Conservation (phyloP, 37 sponge, comb jelly and placozoan species). For the Chondrosia reniformis region DNA sequence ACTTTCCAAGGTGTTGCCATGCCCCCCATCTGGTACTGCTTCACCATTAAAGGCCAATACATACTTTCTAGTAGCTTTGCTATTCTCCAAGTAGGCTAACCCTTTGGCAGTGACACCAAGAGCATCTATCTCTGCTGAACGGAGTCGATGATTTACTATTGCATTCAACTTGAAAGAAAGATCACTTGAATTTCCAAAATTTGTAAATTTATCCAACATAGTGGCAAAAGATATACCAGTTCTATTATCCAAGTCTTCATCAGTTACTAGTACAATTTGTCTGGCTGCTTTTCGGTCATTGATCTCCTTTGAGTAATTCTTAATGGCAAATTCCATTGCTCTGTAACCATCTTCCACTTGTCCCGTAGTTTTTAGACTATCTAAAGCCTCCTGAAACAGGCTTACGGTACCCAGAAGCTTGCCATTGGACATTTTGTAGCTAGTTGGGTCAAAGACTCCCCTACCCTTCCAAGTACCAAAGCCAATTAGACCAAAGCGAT, state of each 20-base stretch:
- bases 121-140: background rate
- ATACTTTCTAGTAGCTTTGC: background rate
- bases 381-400: background rate
- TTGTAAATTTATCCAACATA: background rate
- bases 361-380: slow-evolving; percentile 32
- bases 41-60: slow-evolving; percentile 4
- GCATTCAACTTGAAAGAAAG: background rate
- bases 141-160: background rate
- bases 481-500: slow-evolving; percentile 66
- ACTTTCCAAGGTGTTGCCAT: slow-evolving; percentile 49
- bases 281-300: slow-evolving; percentile 23
- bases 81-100: background rate
- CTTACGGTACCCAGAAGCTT: background rate
- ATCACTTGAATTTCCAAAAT: background rate
- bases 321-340: slow-evolving; percentile 50
- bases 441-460: background rate
- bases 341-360: slow-evolving; percentile 67
- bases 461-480: slow-evolving; percentile 49
- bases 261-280: slow-evolving; percentile 68
- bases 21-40: slow-evolving; percentile 39
- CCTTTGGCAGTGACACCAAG: background rate
- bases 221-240: background rate
- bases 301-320: background rate
- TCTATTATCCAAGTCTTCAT: slow-evolving; percentile 28
- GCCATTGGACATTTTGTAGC: background rate